phyloP scores from a whole-genome alignment of 2,797 vertebrate species.

The Chromobotia macracanthus region DNA sequence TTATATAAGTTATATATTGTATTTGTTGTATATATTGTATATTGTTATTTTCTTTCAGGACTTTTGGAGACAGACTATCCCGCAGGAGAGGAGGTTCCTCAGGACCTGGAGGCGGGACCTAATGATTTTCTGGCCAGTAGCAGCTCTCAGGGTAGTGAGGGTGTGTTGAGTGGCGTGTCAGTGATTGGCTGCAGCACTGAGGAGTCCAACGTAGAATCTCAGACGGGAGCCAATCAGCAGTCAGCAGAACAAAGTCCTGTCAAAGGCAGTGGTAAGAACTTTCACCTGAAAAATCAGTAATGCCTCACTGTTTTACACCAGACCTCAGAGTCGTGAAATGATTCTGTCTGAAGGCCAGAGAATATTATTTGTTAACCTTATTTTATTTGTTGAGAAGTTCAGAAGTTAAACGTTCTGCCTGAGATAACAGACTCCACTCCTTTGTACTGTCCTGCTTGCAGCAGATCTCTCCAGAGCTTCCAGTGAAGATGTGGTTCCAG shows the following conservation, averaged over 20 bases:
- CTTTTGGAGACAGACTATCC: slow-evolving; percentile 91
- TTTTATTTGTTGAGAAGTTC: too few species aligned
- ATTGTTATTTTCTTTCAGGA: slow-evolving; percentile 72
- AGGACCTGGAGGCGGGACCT: slow-evolving; percentile 82
- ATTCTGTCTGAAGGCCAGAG: too few species aligned
- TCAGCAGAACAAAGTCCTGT: slow-evolving; percentile 72
- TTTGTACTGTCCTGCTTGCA: slow-evolving; percentile 37
- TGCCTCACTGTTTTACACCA: too few species aligned
- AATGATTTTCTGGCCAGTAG: slow-evolving; percentile 89
- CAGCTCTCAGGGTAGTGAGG: slow-evolving; percentile 88
- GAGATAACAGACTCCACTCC: too few species aligned
- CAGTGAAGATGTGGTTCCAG: slow-evolving; percentile 71
- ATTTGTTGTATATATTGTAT: too few species aligned
- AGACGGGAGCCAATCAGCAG: slow-evolving; percentile 71
- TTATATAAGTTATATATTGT: too few species aligned
- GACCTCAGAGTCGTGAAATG: too few species aligned
- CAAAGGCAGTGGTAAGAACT: slow-evolving; percentile 67
- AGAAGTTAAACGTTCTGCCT: too few species aligned
- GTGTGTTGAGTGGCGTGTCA: slow-evolving; percentile 80
- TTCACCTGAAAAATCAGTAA: too few species aligned
- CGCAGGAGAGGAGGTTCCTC: slow-evolving; percentile 85
- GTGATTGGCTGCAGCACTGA: slow-evolving; percentile 84
- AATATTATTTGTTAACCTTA: too few species aligned
- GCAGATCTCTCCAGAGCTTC: slow-evolving; percentile 78
- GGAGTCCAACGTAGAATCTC: slow-evolving; percentile 74